These are phyloP conservation scores for Unio delphinus DNA, from an alignment of 2,888 invertebrate species.

Conservation along the genomic window DNA sequence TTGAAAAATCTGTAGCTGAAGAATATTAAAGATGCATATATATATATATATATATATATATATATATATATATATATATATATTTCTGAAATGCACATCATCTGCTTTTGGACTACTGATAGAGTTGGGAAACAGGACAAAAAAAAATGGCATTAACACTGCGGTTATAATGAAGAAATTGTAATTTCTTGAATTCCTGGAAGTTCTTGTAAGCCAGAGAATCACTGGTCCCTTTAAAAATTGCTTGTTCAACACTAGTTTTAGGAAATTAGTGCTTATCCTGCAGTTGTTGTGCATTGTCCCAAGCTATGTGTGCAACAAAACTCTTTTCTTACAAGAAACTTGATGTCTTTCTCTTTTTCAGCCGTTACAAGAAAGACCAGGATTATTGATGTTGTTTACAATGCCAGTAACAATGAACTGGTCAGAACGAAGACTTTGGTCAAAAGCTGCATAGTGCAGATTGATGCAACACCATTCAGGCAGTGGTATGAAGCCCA, in stretches of 20 bases:
- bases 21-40: no score
- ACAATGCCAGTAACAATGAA: conserved; percentile 99
- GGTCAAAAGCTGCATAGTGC: conserved; percentile 97
- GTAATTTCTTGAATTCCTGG: no score
- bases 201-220: no score
- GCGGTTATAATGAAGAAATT: no score
- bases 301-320: background rate
- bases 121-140: no score
- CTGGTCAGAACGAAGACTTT: conserved; percentile 99
- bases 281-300: background rate
- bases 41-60: no score
- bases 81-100: no score
- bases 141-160: no score
- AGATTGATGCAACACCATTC: conserved; percentile 98
- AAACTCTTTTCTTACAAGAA: background rate
- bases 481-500: conserved; percentile 99
- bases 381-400: conserved; percentile 99
- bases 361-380: conserved; percentile 91
- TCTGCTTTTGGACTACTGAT: no score
- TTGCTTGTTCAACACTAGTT: background rate
- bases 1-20: no score
- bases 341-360: conserved; percentile 22
- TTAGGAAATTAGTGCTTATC: background rate
- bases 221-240: no score
- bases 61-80: no score